A percentile compares a stretch with the other conserved stretches of the same genome.
phyloP scores from a whole-genome alignment of 1,140 invertebrate species.

The Conus ventricosus region DNA sequence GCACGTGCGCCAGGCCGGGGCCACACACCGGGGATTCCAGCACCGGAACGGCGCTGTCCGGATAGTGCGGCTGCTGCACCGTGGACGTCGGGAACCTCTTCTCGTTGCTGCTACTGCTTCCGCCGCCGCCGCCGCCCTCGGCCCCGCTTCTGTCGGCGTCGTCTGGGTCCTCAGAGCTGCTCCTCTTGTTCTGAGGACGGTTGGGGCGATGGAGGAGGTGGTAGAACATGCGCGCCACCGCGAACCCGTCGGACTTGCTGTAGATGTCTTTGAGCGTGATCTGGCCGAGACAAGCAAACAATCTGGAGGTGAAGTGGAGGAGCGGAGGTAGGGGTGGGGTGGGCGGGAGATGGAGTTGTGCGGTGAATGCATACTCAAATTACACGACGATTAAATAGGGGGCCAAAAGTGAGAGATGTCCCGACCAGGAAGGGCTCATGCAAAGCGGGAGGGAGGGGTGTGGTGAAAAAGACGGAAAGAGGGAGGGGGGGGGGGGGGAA shows the following conservation, averaged over 20 bases:
- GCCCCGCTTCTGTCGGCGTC: too few relatives aligned
- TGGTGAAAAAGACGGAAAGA: not conserved
- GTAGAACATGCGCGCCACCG: constrained; percentile 54
- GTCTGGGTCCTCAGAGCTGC: too few relatives aligned
- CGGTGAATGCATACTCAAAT: too few relatives aligned
- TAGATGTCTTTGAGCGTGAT: constrained; percentile 48
- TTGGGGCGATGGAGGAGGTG: constrained; percentile 37
- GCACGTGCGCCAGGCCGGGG: constrained; percentile 39
- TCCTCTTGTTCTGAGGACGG: too few relatives aligned
- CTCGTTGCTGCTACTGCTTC: not conserved
- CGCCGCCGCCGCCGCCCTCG: not conserved
- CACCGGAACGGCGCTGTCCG: constrained; percentile 45
- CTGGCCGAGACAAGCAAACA: constrained; percentile 28
- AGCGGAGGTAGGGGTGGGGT: too few relatives aligned
- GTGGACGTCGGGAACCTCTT: constrained; percentile 47
- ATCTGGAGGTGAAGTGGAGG: too few relatives aligned
- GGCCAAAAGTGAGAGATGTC: too few relatives aligned
- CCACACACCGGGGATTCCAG: constrained; percentile 24
- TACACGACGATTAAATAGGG: too few relatives aligned
- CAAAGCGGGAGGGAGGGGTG: not conserved
- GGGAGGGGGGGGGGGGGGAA: not conserved
- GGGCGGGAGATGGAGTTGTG: too few relatives aligned
- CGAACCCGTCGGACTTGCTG: constrained; percentile 48
- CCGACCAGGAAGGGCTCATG: too few relatives aligned
- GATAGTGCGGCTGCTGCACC: constrained; percentile 47